A percentile compares a stretch with the other conserved stretches of the same genome.
phyloP scores from a whole-genome alignment of 1,140 invertebrate genomes.

The Luehdorfia chinensis region DNA sequence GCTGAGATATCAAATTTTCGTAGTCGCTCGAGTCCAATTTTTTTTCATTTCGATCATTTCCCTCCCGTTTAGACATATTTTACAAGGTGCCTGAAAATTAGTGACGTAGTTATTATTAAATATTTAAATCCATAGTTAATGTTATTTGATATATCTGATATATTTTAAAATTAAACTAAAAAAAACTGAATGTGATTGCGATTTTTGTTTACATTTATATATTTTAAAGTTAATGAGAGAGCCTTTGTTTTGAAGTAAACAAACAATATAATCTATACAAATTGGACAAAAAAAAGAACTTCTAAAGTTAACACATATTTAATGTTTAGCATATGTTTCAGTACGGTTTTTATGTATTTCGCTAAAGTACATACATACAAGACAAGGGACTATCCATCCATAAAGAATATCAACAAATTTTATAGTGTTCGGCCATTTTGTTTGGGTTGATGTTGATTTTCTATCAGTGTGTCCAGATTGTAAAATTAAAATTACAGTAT shows the following conservation, averaged over 20 bases:
- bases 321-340: slow-evolving; percentile 3
- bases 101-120: slow-evolving; percentile 16
- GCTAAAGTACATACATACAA: slow-evolving; percentile 14
- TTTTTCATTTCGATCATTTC: slow-evolving; percentile 63
- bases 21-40: slow-evolving; percentile 72
- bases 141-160: background rate
- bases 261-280: slow-evolving; percentile 67
- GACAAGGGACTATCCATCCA: slow-evolving; percentile 12
- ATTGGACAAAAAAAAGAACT: slow-evolving; percentile 11
- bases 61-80: slow-evolving; percentile 73
- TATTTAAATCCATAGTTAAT: slow-evolving; percentile 11
- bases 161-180: background rate
- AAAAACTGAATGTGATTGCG: background rate
- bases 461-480: no score
- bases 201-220: background rate
- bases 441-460: slow-evolving; percentile 19
- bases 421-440: slow-evolving; percentile 52
- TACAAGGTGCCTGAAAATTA: slow-evolving; percentile 43
- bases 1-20: slow-evolving; percentile 70
- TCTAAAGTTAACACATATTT: no score
- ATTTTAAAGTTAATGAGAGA: background rate
- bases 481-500: no score
- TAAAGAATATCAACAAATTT: slow-evolving; percentile 40
- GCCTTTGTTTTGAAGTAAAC: slow-evolving; percentile 43
- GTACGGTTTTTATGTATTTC: background rate